Evolutionary conservation across 2,113 vertebrate genomes (phyloP).

Genomic region (Falco punctatus): DNA sequence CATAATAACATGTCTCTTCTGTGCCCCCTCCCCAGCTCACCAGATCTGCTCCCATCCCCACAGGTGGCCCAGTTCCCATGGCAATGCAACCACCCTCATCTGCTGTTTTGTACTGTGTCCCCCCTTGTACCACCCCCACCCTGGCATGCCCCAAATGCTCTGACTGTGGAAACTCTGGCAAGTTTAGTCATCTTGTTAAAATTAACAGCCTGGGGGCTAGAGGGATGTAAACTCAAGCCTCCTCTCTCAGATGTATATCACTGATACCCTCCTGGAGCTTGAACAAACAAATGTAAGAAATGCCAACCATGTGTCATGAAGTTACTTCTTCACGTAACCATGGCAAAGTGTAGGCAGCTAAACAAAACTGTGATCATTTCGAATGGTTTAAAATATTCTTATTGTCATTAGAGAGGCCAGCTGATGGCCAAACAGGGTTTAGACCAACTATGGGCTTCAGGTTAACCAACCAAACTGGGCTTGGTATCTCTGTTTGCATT

Average conservation of each 20-base stretch:
- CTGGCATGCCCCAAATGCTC: constrained; percentile 44
- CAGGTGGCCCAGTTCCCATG: constrained; percentile 62
- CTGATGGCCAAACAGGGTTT: not conserved
- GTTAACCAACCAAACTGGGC: not conserved
- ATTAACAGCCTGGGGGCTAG: constrained; percentile 55
- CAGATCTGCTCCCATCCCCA: constrained; percentile 47
- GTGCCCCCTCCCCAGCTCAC: constrained; percentile 5
- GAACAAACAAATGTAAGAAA: constrained; percentile 69
- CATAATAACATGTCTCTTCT: not conserved
- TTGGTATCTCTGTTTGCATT: not conserved
- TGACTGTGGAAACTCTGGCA: constrained; percentile 26
- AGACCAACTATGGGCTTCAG: not conserved
- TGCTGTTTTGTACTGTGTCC: constrained; percentile 61
- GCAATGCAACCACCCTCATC: constrained; percentile 69
- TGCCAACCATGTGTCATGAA: constrained; percentile 72
- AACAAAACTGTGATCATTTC: not conserved
- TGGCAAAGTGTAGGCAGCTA: constrained; percentile 40
- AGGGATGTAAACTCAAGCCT: constrained; percentile 58
- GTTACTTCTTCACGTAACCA: constrained; percentile 63
- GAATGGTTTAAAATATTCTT: not conserved
- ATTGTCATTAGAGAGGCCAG: not conserved
- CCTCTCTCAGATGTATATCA: constrained; percentile 63
- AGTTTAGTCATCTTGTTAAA: constrained; percentile 53
- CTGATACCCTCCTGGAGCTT: constrained; percentile 34
- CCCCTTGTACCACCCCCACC: constrained; percentile 37